Conservation (phyloP, 2,888 invertebrate genomes). For the Perithous albicinctus region DNA sequence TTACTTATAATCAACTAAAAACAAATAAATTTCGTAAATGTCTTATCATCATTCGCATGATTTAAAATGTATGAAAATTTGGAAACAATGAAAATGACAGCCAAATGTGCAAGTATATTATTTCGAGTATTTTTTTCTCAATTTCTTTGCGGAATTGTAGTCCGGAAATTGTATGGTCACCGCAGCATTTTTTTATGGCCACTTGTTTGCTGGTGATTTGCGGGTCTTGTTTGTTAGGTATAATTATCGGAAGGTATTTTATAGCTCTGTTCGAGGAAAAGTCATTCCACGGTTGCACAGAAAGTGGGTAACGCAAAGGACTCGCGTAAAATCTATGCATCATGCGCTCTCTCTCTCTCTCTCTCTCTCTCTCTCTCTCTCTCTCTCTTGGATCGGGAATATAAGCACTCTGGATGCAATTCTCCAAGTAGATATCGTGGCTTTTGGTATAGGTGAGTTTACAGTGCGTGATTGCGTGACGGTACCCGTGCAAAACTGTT, state of each 20-base stretch:
- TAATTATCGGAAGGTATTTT: conserved; percentile 60
- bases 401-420: conserved; percentile 3
- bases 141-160: too few species aligned
- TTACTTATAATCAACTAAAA: too few species aligned
- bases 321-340: conserved; percentile 57
- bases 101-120: too few species aligned
- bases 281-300: conserved; percentile 18
- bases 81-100: too few species aligned
- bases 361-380: too few species aligned
- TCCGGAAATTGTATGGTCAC: too few species aligned
- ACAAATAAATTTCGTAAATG: too few species aligned
- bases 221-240: conserved; percentile 40
- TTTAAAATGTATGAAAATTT: too few species aligned
- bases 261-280: conserved; percentile 53
- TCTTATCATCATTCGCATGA: too few species aligned
- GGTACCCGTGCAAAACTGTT: conserved; percentile 72
- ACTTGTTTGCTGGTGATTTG: conserved; percentile 39
- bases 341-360: too few species aligned
- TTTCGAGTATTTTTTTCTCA: too few species aligned
- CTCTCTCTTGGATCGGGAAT: conserved; percentile 24
- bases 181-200: not conserved
- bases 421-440: conserved; percentile 7
- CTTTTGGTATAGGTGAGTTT: conserved; percentile 15
- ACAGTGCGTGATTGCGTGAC: conserved; percentile 71
- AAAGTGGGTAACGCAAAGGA: conserved; percentile 2